These are phyloP conservation scores for Pantherophis guttatus DNA, from an alignment of 2,113 vertebrate genomes.

Conservation along the genomic window DNA sequence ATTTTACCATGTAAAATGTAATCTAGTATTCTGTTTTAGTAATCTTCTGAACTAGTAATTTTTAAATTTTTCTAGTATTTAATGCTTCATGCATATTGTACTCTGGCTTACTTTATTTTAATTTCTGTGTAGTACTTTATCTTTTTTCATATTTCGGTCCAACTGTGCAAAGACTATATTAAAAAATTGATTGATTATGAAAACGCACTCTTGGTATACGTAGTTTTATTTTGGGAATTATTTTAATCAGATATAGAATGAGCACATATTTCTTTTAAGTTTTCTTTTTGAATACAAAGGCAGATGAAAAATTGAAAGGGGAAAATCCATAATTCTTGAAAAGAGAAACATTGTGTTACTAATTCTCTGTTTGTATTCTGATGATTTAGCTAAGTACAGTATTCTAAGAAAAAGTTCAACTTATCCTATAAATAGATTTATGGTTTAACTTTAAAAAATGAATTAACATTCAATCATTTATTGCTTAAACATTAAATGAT, in stretches of 20 bases:
- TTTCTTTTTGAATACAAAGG: background rate
- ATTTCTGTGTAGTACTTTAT: background rate
- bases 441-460: background rate
- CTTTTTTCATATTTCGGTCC: background rate
- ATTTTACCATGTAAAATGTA: background rate
- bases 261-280: background rate
- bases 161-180: background rate
- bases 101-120: background rate
- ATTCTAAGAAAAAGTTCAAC: background rate
- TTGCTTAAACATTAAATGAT: background rate
- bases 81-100: background rate
- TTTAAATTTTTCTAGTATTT: background rate
- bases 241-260: background rate
- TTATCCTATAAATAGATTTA: background rate
- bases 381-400: background rate
- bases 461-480: background rate
- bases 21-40: background rate
- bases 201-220: background rate
- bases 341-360: background rate
- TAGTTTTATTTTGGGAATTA: background rate
- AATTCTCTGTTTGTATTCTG: background rate
- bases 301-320: background rate
- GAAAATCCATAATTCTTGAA: rapidly evolving
- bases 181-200: background rate
- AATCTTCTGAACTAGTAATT: background rate